Conservation (phyloP, 2,797 vertebrate genomes). For the Chromis chromis region DNA sequence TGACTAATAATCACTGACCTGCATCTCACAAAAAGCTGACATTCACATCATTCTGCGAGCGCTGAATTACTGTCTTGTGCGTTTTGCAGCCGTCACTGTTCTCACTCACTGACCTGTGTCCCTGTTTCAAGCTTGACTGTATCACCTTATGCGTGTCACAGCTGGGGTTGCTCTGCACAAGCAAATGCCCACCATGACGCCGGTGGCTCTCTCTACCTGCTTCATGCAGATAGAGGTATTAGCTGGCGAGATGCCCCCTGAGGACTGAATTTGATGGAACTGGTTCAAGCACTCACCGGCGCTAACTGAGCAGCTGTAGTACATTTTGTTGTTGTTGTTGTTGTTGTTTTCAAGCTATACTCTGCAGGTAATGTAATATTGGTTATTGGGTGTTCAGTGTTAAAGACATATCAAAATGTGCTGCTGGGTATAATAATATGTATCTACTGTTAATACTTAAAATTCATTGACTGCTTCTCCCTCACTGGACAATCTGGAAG, state of each 20-base stretch:
- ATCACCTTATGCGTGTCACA: slow-evolving; percentile 31
- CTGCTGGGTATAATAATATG: too few species aligned
- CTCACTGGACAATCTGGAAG: background rate
- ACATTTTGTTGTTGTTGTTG: background rate
- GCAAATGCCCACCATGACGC: slow-evolving; percentile 18
- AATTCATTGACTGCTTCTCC: too few species aligned
- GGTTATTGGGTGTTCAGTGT: background rate
- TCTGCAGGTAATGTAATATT: background rate
- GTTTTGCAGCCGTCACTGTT: slow-evolving; percentile 47
- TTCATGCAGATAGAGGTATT: slow-evolving; percentile 57
- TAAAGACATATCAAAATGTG: too few species aligned
- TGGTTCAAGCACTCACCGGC: slow-evolving; percentile 27
- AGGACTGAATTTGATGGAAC: slow-evolving; percentile 28
- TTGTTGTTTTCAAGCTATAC: background rate
- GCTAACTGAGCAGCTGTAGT: background rate
- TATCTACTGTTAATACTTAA: too few species aligned
- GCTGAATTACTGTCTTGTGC: slow-evolving; percentile 20
- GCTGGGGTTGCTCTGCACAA: slow-evolving; percentile 32
- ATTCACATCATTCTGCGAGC: slow-evolving; percentile 10
- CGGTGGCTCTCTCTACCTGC: slow-evolving; percentile 41
- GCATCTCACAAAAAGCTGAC: slow-evolving; percentile 1
- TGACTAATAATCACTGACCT: background rate
- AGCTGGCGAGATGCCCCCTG: slow-evolving; percentile 26
- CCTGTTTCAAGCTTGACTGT: slow-evolving; percentile 47
- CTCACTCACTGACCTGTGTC: slow-evolving; percentile 40